Conservation (phyloP, 2,113 vertebrate species). For the Rallus limicola region DNA sequence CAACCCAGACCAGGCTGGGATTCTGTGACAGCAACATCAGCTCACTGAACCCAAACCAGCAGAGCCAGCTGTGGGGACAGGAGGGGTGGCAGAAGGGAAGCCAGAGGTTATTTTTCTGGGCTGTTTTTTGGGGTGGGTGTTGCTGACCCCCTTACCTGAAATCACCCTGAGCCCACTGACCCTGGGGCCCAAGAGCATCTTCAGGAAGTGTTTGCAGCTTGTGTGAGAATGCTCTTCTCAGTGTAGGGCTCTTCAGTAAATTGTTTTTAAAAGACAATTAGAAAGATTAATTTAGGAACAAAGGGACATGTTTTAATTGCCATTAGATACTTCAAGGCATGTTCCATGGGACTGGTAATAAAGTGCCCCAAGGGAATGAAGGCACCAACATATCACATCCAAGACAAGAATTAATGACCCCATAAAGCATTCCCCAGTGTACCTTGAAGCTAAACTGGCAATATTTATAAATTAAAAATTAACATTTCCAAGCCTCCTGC, state of each 20-base stretch:
- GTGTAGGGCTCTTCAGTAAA: background rate
- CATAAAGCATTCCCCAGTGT: conserved; percentile 13
- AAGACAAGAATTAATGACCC: background rate
- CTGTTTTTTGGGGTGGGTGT: background rate
- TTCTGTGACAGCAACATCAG: no score
- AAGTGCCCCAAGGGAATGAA: background rate
- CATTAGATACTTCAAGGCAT: background rate
- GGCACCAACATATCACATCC: background rate
- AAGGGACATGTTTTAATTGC: conserved; percentile 11
- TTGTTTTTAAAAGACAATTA: background rate
- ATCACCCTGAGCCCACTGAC: accelerated
- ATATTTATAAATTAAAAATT: conserved; percentile 20
- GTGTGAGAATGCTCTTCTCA: background rate
- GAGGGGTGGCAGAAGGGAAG: background rate
- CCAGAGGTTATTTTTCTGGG: background rate
- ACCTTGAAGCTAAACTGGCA: background rate
- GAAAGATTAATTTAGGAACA: background rate
- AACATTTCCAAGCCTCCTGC: conserved; percentile 18
- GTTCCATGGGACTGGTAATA: background rate
- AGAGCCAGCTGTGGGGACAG: accelerated
- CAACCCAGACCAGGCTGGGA: no score
- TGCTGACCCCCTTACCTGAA: background rate
- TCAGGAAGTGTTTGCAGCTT: background rate
- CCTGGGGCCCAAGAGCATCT: background rate
- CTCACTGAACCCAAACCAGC: no score